Conservation (phyloP, 2,797 vertebrate species). For the Diglossa cyanea region DNA sequence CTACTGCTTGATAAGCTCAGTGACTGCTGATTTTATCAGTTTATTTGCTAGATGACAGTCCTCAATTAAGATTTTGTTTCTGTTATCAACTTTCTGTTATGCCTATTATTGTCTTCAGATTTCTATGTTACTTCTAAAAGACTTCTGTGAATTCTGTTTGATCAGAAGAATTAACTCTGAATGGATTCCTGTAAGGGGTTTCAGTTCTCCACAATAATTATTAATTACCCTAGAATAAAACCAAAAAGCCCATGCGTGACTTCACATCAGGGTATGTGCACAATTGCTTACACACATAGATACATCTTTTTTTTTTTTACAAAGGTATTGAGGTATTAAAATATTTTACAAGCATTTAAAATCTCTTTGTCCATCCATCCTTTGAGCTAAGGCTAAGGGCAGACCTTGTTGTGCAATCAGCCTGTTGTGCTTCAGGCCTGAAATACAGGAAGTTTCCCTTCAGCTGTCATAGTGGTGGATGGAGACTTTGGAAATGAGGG, state of each 20-base stretch:
- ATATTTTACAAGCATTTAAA: neutral
- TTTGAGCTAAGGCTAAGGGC: neutral
- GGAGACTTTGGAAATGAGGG: neutral
- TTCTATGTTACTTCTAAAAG: neutral
- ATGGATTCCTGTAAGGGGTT: neutral
- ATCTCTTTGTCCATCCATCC: neutral
- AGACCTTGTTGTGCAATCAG: neutral
- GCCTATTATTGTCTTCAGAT: neutral
- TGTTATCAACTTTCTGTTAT: neutral
- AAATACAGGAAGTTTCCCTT: neutral
- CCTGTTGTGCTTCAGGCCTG: neutral
- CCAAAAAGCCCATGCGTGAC: neutral
- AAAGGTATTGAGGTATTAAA: neutral
- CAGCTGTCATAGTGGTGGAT: neutral
- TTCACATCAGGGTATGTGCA: neutral
- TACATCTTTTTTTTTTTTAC: neutral
- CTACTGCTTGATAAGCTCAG: neutral
- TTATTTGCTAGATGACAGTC: neutral
- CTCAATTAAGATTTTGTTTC: neutral
- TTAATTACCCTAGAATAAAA: neutral
- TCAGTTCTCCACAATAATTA: neutral
- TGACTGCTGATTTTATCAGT: neutral
- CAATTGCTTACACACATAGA: neutral
- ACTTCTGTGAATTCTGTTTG: neutral
- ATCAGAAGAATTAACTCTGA: neutral